Evolutionary conservation across 2,797 vertebrate species (phyloP).

Genomic region (Squalus acanthias): DNA sequence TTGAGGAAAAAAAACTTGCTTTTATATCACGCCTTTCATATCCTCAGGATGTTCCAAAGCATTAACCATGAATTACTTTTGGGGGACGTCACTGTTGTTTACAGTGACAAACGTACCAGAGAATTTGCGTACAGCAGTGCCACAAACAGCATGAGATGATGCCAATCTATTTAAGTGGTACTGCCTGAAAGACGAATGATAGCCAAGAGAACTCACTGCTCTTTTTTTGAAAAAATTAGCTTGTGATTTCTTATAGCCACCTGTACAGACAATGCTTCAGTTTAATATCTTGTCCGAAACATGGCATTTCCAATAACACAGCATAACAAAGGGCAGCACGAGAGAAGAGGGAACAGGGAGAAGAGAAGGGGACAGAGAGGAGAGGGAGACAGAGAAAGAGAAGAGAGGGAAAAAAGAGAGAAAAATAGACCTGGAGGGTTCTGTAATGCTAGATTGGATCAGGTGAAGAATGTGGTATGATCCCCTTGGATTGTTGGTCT

Average conservation of each 20-base stretch:
- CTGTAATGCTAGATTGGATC: background rate
- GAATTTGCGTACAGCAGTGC: background rate
- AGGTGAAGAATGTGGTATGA: background rate
- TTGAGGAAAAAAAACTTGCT: too few relatives aligned
- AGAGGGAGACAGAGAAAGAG: too few relatives aligned
- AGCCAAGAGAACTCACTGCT: background rate
- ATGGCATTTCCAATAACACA: background rate
- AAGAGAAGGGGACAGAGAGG: too few relatives aligned
- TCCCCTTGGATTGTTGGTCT: background rate
- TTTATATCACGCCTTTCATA: background rate
- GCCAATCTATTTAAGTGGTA: background rate
- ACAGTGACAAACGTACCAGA: background rate
- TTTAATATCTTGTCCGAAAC: background rate
- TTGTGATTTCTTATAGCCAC: background rate
- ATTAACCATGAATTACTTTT: background rate
- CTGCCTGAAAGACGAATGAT: background rate
- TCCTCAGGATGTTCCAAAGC: background rate
- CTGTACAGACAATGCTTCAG: background rate
- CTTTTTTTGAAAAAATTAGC: background rate
- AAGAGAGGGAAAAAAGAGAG: background rate
- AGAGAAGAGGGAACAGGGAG: background rate
- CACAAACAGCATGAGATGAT: background rate
- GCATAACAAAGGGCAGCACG: background rate
- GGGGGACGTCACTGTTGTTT: background rate
- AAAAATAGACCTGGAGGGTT: background rate